phyloP scores from a whole-genome alignment of 2,797 vertebrate species.

The Phyllotis vaccarum region DNA sequence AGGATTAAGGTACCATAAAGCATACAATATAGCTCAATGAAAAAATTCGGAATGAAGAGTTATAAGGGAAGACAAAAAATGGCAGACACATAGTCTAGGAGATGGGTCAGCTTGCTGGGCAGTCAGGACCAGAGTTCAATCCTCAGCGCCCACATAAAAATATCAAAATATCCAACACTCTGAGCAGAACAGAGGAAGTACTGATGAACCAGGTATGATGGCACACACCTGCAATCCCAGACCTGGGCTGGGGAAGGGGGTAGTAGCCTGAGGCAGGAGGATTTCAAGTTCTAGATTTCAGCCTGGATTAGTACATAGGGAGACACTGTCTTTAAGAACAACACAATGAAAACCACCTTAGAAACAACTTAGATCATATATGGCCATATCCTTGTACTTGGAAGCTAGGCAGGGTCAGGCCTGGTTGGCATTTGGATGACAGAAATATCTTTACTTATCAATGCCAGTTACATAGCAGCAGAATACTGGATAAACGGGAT shows the following conservation, averaged over 20 bases:
- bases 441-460: constrained; percentile 16
- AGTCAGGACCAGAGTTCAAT: not conserved
- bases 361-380: constrained; percentile 36
- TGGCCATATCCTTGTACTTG: not conserved
- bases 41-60: constrained; percentile 27
- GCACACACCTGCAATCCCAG: not conserved
- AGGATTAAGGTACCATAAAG: constrained; percentile 29
- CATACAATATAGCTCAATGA: constrained; percentile 19
- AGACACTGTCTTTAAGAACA: not conserved
- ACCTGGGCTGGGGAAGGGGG: not conserved
- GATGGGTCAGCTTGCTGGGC: not conserved
- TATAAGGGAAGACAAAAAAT: constrained; percentile 45
- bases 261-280: not conserved
- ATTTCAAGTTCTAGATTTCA: not conserved
- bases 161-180: constrained; percentile 22
- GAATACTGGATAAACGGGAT: not conserved
- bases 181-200: not conserved
- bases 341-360: not conserved
- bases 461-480: constrained; percentile 32
- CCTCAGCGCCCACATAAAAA: not conserved
- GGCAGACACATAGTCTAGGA: not conserved
- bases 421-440: not conserved
- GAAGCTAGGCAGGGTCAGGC: not conserved
- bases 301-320: not conserved
- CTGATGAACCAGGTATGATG: not conserved